Base-by-base conservation (phyloP, 2,797 vertebrate genomes). In the Argya squamiceps region DNA sequence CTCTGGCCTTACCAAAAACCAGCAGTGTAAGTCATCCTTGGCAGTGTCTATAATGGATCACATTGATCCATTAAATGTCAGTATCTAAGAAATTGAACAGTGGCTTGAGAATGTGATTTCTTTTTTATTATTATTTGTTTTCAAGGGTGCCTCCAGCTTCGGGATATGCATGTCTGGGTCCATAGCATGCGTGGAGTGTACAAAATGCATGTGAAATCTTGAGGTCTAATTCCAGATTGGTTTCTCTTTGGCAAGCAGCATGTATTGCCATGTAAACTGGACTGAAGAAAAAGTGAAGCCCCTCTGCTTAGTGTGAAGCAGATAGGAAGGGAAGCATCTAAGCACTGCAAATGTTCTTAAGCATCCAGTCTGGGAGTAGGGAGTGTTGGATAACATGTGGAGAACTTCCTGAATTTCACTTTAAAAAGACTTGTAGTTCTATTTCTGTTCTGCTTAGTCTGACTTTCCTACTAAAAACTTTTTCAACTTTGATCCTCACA, bases 221-320 rank as follows among this genome's bases (percentile, higher is more conserved):
- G 26, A 64, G 50, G 30, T 83, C 75, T 62, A 13, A 41, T 78
- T 78, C 53, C 4, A 14, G 56, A 65, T 3, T 67, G 77, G 15
- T 32, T 73, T 84, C 53, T 84, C 73, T 87, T 71, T 70, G 87
- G 95, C 85, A 89, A 93, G 85, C 74, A 94, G 94, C 94, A 88
- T 90, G 91, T 91, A 18, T 94, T 94, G 92, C 92, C 91, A 14
- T 21, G 17, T 83, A 83, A 88, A 63, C 50, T 30, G 75, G 44
- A 58, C 44, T 39, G 55, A 64, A 81, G 52, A 74, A 79, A 76
- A 82, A 23, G 49, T n/a, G 36, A 52, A 80, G 43, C 26, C 73
- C 10, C 56, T 71, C 24, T 59, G 58, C 34, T 26, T 44, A n/a
- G 39, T 64, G 71, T 77, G 52, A 53, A 52, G 60, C 27, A 41